Evolutionary conservation across 2,888 invertebrate species (phyloP), one percentile per base, ranked within the genome.

Genomic region (Pyrocoelia pectoralis): DNA sequence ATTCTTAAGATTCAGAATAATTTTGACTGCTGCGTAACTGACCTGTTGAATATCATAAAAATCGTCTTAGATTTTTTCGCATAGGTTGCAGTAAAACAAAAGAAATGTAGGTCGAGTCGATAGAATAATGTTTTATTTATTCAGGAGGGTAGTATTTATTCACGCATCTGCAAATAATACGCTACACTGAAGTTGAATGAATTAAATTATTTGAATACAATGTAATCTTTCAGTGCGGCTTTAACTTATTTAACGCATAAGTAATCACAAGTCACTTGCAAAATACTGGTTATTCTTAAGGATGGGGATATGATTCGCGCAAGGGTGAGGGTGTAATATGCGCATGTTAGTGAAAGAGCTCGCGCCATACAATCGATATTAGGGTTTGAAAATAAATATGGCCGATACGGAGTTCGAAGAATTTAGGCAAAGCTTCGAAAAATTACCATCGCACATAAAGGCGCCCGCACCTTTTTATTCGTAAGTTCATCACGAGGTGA

Each of bases 351-450:
- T 18, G 43, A 50, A 8, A 29, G 13, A 14, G 40, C 49, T 38
- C 9, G 52, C 53, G 14, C 54, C 33, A 52, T 43, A 18, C 28
- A 60, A 66, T 66, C 66, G 55, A 66, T 66, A 66, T 60, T 50
- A 51, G 63, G 70, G 71, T 63, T 67, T 61, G 71, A 76, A 76
- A 78, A 83, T 79, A 85, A 85, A 85, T 84, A 95, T 95, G 95
- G 95, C 94, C 77, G 95, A 95, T 86, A 91, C 90, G 81, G 95
- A 95, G 84, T 95, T 93, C 84, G 95, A 95, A 83, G 93, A 95
- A 87, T 94, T 95, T 85, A 90, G 91, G 77, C 90, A 91, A 77
- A 89, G 90, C 81, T 94, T 93, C 82, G 93, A 94, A 77, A 88
- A 89, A 83, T 84, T 92, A 80, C 90, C 92, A 64, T 91, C 91